Evolutionary conservation across 1,140 invertebrate species (phyloP).

Genomic region (Magallana ariakensis): DNA sequence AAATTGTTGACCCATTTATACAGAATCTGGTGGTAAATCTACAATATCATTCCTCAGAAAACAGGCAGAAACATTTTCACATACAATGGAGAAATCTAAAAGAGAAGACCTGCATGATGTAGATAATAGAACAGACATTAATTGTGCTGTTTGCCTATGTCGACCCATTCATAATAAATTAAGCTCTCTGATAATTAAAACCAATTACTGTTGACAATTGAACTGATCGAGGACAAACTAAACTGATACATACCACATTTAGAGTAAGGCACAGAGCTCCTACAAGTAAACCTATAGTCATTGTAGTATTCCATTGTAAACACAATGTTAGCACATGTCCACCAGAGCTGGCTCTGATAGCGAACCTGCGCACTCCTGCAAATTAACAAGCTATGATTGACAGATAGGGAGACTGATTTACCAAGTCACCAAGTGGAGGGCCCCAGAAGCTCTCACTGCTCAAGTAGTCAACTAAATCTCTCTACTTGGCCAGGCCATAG

Average conservation of each 20-base stretch:
- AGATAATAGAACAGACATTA: too few relatives aligned
- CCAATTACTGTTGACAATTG: neutral
- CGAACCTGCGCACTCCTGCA: neutral
- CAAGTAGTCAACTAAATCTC: conserved; percentile 1
- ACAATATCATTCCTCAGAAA: too few relatives aligned
- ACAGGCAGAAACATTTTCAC: too few relatives aligned
- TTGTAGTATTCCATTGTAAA: conserved; percentile 3
- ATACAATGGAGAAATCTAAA: too few relatives aligned
- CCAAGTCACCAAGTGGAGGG: neutral
- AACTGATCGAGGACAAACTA: neutral
- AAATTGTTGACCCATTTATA: conserved; percentile 2
- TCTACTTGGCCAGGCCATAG: neutral
- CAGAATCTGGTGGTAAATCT: neutral
- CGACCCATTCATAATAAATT: too few relatives aligned
- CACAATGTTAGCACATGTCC: neutral
- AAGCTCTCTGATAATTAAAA: neutral
- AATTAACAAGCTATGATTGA: conserved; percentile 10
- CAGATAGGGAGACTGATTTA: neutral
- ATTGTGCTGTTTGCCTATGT: too few relatives aligned
- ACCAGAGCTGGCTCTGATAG: neutral
- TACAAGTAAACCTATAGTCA: conserved; percentile 32
- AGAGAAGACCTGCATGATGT: too few relatives aligned
- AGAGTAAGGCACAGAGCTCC: neutral
- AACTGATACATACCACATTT: conserved; percentile 29
- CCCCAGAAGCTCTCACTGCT: neutral